Conservation (phyloP, 2,888 invertebrate species). For the Stenichneumon culpator region DNA sequence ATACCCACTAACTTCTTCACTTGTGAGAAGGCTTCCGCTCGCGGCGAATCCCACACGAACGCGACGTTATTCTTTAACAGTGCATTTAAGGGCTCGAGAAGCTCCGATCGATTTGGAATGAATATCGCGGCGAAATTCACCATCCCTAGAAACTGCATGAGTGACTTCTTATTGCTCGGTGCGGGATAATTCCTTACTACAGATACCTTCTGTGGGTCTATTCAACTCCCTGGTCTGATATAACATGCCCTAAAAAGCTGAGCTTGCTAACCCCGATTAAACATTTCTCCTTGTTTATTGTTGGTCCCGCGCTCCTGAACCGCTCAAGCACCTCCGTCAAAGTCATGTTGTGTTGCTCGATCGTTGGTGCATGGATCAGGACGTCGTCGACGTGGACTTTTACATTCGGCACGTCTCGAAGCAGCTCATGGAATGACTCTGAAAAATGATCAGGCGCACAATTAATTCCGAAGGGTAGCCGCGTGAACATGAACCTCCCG, state of each 20-base stretch:
- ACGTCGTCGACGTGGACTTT: slow-evolving; percentile 68
- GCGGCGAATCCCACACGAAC: slow-evolving; percentile 71
- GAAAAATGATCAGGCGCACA: slow-evolving; percentile 67
- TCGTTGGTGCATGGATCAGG: slow-evolving; percentile 63
- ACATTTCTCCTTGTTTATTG: slow-evolving; percentile 76
- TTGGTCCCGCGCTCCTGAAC: slow-evolving; percentile 70
- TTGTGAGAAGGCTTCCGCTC: slow-evolving; percentile 72
- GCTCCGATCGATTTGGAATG: slow-evolving; percentile 71
- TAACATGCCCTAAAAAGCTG: slow-evolving; percentile 73
- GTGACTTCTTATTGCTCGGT: slow-evolving; percentile 70
- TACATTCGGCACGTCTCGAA: slow-evolving; percentile 63
- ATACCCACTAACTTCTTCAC: slow-evolving; percentile 75
- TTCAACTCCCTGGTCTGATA: slow-evolving; percentile 69
- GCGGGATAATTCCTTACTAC: slow-evolving; percentile 69
- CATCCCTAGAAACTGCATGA: slow-evolving; percentile 71
- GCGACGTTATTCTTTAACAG: slow-evolving; percentile 67
- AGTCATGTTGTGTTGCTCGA: slow-evolving; percentile 70
- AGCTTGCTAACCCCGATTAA: slow-evolving; percentile 63
- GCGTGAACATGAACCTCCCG: slow-evolving; percentile 55
- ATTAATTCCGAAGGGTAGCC: slow-evolving; percentile 71
- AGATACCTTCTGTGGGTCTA: slow-evolving; percentile 67
- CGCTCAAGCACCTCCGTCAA: slow-evolving; percentile 69
- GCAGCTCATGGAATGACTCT: slow-evolving; percentile 51
- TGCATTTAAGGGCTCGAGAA: slow-evolving; percentile 70
- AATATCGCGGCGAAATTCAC: slow-evolving; percentile 71